phyloP scores from a whole-genome alignment of 2,888 invertebrate species.

The Microctonus brassicae region DNA sequence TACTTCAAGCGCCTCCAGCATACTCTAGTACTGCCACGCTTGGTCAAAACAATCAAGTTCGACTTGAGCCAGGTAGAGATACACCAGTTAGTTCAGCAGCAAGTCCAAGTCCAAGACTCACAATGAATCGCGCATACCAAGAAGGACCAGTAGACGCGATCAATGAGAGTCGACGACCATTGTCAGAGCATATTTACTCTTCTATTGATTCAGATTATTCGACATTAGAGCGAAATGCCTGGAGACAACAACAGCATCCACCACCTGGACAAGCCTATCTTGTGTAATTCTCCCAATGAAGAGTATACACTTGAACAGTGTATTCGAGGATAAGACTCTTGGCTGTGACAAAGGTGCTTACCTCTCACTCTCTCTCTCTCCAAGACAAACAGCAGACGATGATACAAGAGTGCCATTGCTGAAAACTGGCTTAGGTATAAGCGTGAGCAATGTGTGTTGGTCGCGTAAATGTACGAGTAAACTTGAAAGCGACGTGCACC shows the following conservation, averaged over 20 bases:
- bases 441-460: not conserved
- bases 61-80: slow-evolving; percentile 63
- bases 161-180: slow-evolving; percentile 73
- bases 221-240: slow-evolving; percentile 80
- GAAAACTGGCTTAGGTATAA: not conserved
- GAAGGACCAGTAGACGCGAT: slow-evolving; percentile 58
- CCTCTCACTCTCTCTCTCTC: not conserved
- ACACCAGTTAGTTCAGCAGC: slow-evolving; percentile 76
- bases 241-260: slow-evolving; percentile 72
- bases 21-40: slow-evolving; percentile 68
- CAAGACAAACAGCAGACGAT: not conserved
- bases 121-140: slow-evolving; percentile 67
- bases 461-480: slow-evolving; percentile 20
- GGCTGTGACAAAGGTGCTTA: slow-evolving; percentile 9
- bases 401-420: slow-evolving; percentile 14
- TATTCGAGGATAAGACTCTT: not conserved
- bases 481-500: slow-evolving; percentile 10
- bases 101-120: slow-evolving; percentile 75
- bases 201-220: slow-evolving; percentile 92
- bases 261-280: slow-evolving; percentile 68
- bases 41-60: slow-evolving; percentile 50
- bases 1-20: slow-evolving; percentile 72
- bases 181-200: slow-evolving; percentile 90
- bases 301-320: slow-evolving; percentile 11
- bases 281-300: slow-evolving; percentile 63